Evolutionary conservation across 2,797 vertebrate species (phyloP).

Genomic region (Galagoides demidoff): DNA sequence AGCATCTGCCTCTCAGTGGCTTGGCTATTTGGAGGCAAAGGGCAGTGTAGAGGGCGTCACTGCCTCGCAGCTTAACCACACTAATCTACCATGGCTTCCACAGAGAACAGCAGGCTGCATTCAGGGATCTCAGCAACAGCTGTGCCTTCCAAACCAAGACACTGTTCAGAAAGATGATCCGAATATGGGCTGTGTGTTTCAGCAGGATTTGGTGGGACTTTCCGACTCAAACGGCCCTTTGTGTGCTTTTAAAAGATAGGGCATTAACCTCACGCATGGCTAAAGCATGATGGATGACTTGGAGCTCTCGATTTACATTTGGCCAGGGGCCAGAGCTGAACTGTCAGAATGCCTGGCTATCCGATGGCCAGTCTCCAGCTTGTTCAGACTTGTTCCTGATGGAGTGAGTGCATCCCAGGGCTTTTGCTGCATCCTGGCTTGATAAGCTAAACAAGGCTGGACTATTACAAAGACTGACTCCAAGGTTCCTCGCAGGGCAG

Average conservation of each 20-base stretch:
- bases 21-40: constrained; percentile 60
- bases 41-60: constrained; percentile 23
- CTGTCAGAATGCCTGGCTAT: constrained; percentile 27
- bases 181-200: constrained; percentile 70
- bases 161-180: constrained; percentile 84
- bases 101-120: constrained; percentile 73
- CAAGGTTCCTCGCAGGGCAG: background rate
- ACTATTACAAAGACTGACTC: background rate
- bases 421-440: constrained; percentile 20
- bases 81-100: constrained; percentile 65
- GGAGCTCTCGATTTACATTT: constrained; percentile 72
- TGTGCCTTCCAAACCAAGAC: constrained; percentile 84
- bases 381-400: constrained; percentile 66
- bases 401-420: background rate
- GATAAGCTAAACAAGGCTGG: constrained; percentile 12
- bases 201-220: constrained; percentile 66
- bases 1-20: background rate
- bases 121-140: constrained; percentile 81
- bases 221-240: constrained; percentile 72
- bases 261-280: constrained; percentile 65
- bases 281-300: constrained; percentile 69
- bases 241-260: constrained; percentile 67
- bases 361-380: constrained; percentile 24
- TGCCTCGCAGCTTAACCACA: constrained; percentile 52
- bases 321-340: constrained; percentile 59